Evolutionary conservation across 2,888 invertebrate genomes (phyloP).

Genomic region (Tetheella fluctuosa): DNA sequence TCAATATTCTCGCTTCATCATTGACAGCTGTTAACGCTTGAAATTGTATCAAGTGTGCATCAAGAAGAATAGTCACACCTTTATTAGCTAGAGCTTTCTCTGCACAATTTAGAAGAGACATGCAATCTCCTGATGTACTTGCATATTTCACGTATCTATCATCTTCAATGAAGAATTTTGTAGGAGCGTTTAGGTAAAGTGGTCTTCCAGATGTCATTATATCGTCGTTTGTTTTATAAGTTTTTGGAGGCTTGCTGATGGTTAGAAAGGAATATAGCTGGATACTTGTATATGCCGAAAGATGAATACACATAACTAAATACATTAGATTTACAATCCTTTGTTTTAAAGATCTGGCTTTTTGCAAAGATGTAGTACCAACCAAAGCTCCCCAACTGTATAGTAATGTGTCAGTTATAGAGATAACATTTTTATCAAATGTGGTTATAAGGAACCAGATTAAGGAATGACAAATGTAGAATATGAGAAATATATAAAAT

Average conservation of each 20-base stretch:
- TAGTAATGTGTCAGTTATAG: constrained; percentile 48
- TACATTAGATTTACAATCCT: constrained; percentile 60
- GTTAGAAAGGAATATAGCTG: constrained; percentile 68
- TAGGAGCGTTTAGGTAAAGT: constrained; percentile 42
- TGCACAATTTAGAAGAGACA: constrained; percentile 50
- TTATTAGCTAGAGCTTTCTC: constrained; percentile 41
- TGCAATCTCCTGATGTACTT: constrained; percentile 52
- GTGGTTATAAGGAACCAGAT: constrained; percentile 51
- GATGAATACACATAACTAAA: constrained; percentile 57
- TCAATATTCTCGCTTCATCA: constrained; percentile 60
- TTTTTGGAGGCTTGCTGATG: constrained; percentile 55
- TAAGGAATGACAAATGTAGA: constrained; percentile 54
- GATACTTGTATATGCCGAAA: constrained; percentile 59
- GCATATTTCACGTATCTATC: constrained; percentile 50
- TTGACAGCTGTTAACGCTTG: constrained; percentile 58
- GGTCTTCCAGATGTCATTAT: constrained; percentile 53
- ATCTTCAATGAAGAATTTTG: constrained; percentile 57
- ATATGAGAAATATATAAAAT: constrained; percentile 60
- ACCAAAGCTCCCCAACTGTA: constrained; percentile 63
- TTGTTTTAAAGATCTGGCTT: constrained; percentile 57
- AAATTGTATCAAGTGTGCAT: constrained; percentile 48
- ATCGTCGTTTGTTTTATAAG: constrained; percentile 53
- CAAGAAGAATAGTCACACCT: constrained; percentile 55
- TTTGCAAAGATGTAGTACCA: constrained; percentile 52
- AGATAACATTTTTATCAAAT: constrained; percentile 46